Evolutionary conservation across 2,888 invertebrate species (phyloP), one percentile per base, ranked within the genome.

Genomic region (Metalampra italica): DNA sequence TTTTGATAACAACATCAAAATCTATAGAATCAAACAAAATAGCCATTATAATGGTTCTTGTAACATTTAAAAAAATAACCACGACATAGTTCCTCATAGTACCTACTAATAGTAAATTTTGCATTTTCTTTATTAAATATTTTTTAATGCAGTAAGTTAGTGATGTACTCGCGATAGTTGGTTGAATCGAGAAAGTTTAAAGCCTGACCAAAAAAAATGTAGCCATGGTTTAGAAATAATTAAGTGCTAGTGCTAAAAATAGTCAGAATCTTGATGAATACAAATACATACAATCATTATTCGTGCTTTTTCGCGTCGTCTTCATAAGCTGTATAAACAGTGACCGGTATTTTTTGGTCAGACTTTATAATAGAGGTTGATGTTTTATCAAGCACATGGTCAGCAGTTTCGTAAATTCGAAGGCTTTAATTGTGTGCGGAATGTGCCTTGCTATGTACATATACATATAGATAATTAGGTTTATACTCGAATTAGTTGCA

Each of bases 381-480:
- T 85, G 84, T 85, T 78, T 76, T 83, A 81, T 82, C 81, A 80
- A 80, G 73, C 81, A 81, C 83, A 82, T 76, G 81, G 79, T 82
- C 84, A 69, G 71, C 75, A 75, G 74, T 78, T 73, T 73, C 68
- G 72, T 77, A 77, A 66, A 75, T 80, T 75, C 64, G 72, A 77
- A 72, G 87, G 86, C 84, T 86, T 86, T 82, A 82, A 82, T 76
- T 78, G 88, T 80, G 89, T 88, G 86, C 85, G 90, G 90, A 90
- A 89, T 90, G 90, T 90, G 90, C 90, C 90, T 90, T 90, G 90
- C 88, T 84, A 79, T 82, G 82, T 88, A 83, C 69, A 82, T 85
- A 72, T 71, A 70, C 68, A 63, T 60, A 72, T 71, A 70, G 69
- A 77, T 78, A 78, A 75, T 78, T 88, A 88, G 87, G 83, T 84